Evolutionary conservation across 2,797 vertebrate genomes (phyloP).

Genomic region (Trematocara caparti): DNA sequence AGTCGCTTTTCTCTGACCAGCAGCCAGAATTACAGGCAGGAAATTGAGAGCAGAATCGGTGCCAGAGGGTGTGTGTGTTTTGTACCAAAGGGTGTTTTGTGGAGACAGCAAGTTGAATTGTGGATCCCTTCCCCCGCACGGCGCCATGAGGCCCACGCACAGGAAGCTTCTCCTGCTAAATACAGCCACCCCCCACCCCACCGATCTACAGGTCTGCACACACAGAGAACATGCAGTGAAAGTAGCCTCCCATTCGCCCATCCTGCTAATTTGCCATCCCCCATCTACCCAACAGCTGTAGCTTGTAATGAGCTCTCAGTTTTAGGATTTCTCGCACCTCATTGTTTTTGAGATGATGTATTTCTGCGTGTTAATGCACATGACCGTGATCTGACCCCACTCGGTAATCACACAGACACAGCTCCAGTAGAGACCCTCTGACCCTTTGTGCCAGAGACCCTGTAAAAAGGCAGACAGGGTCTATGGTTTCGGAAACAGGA

Average conservation of each 20-base stretch:
- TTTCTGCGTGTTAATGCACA: constrained; percentile 43
- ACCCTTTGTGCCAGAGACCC: constrained; percentile 35
- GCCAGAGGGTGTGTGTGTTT: constrained; percentile 70
- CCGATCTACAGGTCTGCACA: constrained; percentile 46
- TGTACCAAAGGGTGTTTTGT: constrained; percentile 68
- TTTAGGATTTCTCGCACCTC: constrained; percentile 17
- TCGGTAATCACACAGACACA: constrained; percentile 35
- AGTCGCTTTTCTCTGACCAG: constrained; percentile 67
- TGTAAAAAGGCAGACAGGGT: constrained; percentile 40
- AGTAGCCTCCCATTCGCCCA: constrained; percentile 26
- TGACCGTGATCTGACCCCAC: constrained; percentile 59
- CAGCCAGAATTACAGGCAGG: constrained; percentile 74
- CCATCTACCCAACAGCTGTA: constrained; percentile 34
- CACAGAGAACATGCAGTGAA: constrained; percentile 47
- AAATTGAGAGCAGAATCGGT: constrained; percentile 71
- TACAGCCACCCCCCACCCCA: constrained; percentile 45
- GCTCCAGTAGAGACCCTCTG: constrained; percentile 16
- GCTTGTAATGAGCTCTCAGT: constrained; percentile 47
- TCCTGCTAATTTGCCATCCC: constrained; percentile 7
- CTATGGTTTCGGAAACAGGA: constrained; percentile 36
- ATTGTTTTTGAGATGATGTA: constrained; percentile 44
- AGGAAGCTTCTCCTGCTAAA: constrained; percentile 73
- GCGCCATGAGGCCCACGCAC: constrained; percentile 76
- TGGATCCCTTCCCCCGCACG: constrained; percentile 62
- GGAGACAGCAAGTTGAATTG: constrained; percentile 73